These are phyloP conservation scores for Thyatira batis DNA, from an alignment of 2,888 invertebrate species.

Conservation along the genomic window DNA sequence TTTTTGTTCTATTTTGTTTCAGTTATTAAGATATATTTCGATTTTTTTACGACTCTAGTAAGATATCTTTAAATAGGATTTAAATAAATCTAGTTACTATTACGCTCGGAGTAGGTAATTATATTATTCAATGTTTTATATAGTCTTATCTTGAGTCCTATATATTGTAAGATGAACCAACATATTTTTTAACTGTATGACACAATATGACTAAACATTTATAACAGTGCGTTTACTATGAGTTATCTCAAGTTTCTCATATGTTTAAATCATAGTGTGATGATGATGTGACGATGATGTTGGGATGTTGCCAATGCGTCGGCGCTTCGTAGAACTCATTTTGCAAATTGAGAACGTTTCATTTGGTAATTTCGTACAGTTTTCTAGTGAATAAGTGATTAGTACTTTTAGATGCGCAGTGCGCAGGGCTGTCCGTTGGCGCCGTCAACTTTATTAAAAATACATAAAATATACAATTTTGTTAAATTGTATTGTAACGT, in stretches of 20 bases:
- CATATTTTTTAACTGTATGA: not conserved
- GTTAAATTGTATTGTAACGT: too few species aligned
- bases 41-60: too few species aligned
- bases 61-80: too few species aligned
- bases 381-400: slow-evolving; percentile 2
- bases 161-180: not conserved
- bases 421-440: not conserved
- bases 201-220: not conserved
- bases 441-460: too few species aligned
- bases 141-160: not conserved
- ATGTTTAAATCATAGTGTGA: slow-evolving; percentile 1
- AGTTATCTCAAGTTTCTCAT: not conserved
- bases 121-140: too few species aligned
- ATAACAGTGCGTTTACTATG: not conserved
- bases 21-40: too few species aligned
- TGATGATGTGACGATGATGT: slow-evolving; percentile 25
- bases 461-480: too few species aligned
- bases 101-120: too few species aligned
- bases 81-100: too few species aligned
- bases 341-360: not conserved
- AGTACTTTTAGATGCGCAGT: not conserved
- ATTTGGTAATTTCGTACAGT: not conserved
- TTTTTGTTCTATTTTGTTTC: too few species aligned
- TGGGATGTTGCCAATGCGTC: slow-evolving; percentile 54
- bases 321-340: slow-evolving; percentile 42